These are phyloP conservation scores for Coreius guichenoti DNA, from an alignment of 2,797 vertebrate genomes.

Conservation along the genomic window DNA sequence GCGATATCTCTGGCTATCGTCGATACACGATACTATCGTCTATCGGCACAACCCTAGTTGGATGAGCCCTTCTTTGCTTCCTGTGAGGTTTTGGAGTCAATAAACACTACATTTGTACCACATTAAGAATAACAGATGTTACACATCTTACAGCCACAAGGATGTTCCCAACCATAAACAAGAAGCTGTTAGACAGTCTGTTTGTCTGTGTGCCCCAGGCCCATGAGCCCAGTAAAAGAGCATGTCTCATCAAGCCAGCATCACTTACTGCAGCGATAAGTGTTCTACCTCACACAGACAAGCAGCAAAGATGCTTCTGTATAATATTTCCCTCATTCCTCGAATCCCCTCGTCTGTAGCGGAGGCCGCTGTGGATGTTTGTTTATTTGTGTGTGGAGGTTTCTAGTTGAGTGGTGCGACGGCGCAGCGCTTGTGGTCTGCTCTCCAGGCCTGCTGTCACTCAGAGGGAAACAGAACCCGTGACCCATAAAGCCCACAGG, in stretches of 20 bases:
- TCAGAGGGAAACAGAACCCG: constrained; percentile 47
- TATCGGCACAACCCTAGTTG: background rate
- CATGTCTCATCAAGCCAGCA: constrained; percentile 36
- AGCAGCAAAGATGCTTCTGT: background rate
- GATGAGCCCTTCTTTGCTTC: background rate
- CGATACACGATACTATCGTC: too few relatives aligned
- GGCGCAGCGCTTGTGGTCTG: constrained; percentile 28
- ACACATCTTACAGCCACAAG: constrained; percentile 20
- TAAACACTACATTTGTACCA: constrained; percentile 12
- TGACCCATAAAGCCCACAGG: constrained; percentile 50
- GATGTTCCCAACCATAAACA: constrained; percentile 41
- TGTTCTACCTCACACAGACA: constrained; percentile 29
- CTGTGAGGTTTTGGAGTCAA: constrained; percentile 9
- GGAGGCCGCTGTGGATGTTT: constrained; percentile 34
- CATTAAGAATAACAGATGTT: constrained; percentile 25
- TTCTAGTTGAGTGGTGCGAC: constrained; percentile 46
- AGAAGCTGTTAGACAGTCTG: constrained; percentile 47
- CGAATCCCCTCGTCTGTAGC: constrained; percentile 22
- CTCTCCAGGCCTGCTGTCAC: constrained; percentile 48
- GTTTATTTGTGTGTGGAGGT: constrained; percentile 47
- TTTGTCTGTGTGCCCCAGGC: constrained; percentile 27
- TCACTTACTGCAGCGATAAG: constrained; percentile 33
- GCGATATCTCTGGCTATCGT: too few relatives aligned
- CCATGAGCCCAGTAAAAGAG: constrained; percentile 15
- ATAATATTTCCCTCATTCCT: constrained; percentile 35